Conservation (phyloP, 2,113 vertebrate genomes). For the Amphiprion percula region DNA sequence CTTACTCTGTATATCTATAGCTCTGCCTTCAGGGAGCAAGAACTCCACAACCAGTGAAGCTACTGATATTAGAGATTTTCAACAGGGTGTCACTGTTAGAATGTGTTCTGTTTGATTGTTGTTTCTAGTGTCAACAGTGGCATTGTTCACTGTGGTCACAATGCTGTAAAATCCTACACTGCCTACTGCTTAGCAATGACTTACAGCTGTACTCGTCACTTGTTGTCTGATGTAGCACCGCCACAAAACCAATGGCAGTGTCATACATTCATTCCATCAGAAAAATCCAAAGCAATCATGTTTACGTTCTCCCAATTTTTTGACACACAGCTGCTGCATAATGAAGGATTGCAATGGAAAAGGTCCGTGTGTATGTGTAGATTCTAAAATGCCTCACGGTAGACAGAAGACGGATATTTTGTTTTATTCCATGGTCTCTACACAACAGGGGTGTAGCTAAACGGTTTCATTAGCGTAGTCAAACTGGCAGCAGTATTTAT, state of each 20-base stretch:
- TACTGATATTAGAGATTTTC: conserved; percentile 56
- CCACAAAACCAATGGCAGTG: conserved; percentile 14
- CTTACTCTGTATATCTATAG: conserved; percentile 73
- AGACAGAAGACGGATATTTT: no score
- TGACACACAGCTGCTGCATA: background rate
- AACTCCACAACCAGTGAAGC: conserved; percentile 56
- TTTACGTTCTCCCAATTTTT: conserved; percentile 28
- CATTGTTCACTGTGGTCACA: conserved; percentile 30
- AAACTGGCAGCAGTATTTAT: no score
- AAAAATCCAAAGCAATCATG: conserved; percentile 49
- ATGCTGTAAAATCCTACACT: conserved; percentile 54
- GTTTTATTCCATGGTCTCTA: no score
- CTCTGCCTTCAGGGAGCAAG: conserved; percentile 63
- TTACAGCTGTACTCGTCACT: background rate
- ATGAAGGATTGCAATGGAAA: conserved; percentile 1
- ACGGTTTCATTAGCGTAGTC: no score
- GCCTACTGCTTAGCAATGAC: conserved; percentile 57
- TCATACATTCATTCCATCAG: conserved; percentile 5
- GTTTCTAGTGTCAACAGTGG: conserved; percentile 24
- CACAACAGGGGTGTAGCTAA: no score
- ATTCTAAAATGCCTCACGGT: background rate
- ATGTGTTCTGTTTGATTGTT: background rate
- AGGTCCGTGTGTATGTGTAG: background rate
- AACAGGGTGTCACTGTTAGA: conserved; percentile 60
- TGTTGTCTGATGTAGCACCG: conserved; percentile 11